phyloP scores from a whole-genome alignment of 2,113 vertebrate genomes.

The Gallinago paraguaiae region DNA sequence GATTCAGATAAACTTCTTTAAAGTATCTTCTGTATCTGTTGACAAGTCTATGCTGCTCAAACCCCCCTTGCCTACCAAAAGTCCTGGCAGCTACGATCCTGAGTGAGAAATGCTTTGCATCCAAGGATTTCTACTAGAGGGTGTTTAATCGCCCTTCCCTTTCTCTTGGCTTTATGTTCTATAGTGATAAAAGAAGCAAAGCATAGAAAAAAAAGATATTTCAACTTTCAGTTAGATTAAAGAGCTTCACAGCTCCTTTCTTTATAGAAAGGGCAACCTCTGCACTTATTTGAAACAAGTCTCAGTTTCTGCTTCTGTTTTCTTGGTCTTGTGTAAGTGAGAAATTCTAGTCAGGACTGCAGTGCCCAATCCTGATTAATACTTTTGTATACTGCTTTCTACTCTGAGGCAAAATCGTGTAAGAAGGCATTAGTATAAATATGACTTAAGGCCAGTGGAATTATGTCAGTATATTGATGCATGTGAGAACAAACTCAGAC shows the following conservation, averaged over 20 bases:
- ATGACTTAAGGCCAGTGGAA: background rate
- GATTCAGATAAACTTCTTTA: constrained; percentile 39
- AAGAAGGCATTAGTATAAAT: background rate
- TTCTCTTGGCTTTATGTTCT: constrained; percentile 7
- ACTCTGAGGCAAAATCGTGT: background rate
- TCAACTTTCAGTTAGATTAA: background rate
- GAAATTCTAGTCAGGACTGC: background rate
- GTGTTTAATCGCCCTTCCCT: constrained; percentile 37
- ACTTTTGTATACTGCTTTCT: background rate
- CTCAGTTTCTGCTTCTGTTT: background rate
- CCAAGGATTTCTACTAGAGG: background rate
- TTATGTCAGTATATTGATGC: background rate
- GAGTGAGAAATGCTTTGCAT: constrained; percentile 17
- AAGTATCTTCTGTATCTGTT: constrained; percentile 22
- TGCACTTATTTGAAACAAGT: background rate
- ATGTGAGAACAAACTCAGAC: background rate
- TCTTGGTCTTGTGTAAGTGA: background rate
- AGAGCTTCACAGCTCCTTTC: background rate
- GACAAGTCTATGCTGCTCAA: constrained; percentile 1
- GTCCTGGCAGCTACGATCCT: background rate
- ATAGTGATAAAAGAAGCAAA: constrained; percentile 3
- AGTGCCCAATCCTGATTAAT: background rate
- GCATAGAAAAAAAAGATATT: constrained; percentile 18
- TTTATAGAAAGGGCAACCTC: background rate
- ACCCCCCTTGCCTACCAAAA: background rate